Evolutionary conservation across 2,888 invertebrate species (phyloP).

Genomic region (Scrobipalpa costella): DNA sequence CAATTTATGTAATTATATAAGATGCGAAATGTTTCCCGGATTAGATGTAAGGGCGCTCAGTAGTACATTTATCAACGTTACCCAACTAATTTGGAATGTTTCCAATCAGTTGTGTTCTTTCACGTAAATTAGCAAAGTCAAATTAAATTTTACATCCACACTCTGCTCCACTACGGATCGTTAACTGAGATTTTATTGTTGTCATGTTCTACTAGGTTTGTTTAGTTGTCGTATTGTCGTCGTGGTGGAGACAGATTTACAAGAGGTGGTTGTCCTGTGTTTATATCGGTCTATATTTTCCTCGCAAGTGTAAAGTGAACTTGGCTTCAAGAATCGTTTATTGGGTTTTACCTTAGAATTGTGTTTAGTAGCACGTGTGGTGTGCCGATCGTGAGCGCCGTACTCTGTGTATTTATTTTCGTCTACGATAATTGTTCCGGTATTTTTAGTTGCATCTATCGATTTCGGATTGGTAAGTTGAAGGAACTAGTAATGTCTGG

Average conservation of each 20-base stretch:
- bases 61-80: slow-evolving; percentile 57
- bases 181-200: slow-evolving; percentile 20
- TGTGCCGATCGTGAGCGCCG: slow-evolving; percentile 31
- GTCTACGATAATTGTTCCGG: slow-evolving; percentile 24
- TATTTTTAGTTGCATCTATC: slow-evolving; percentile 26
- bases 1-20: slow-evolving; percentile 58
- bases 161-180: slow-evolving; percentile 1
- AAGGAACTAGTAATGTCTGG: slow-evolving; percentile 25
- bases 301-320: background rate
- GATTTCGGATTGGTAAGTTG: slow-evolving; percentile 27
- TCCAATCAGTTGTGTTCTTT: slow-evolving; percentile 57
- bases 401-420: slow-evolving; percentile 34
- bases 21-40: slow-evolving; percentile 48
- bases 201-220: slow-evolving; percentile 5
- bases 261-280: slow-evolving; percentile 1
- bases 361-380: slow-evolving; percentile 42
- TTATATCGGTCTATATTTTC: slow-evolving; percentile 2
- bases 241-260: background rate
- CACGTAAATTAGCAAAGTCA: slow-evolving; percentile 24
- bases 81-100: slow-evolving; percentile 59
- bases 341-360: slow-evolving; percentile 41
- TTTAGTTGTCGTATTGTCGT: slow-evolving; percentile 11
- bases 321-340: slow-evolving; percentile 21
- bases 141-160: slow-evolving; percentile 20
- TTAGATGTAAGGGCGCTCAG: slow-evolving; percentile 49